Base-by-base conservation (phyloP, 2,113 vertebrate species). In the Cygnus buccinator region DNA sequence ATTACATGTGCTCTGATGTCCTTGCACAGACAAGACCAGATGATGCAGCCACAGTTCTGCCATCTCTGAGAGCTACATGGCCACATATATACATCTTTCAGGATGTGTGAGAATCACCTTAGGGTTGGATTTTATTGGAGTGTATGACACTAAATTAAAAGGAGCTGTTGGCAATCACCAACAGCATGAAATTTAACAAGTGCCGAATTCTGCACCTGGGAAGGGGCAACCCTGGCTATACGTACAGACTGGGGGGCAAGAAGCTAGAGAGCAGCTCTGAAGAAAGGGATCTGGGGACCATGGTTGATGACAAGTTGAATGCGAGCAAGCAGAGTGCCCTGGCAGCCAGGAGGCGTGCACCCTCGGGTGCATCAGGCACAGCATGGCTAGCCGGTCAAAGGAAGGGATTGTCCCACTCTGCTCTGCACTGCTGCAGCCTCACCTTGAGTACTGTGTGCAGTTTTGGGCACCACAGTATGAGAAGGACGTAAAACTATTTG, bases 61-160 rank as follows among this genome's bases (percentile, higher is more conserved):
- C 52, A 62, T 37, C 57, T 61, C 41, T 72, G n/a, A 44, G 43
- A 80, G 68, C 22, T 87, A 3, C 9, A 6, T 50, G 23, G 28
- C 23, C 76, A 71, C 0, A 0, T n/a, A 5, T 31, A 39, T 9
- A 28, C 3, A 2, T 52, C 16, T 81, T 59, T 28, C 20, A 12
- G 43, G 54, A 54, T 19, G 22, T 25, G 11, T 18, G 26, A 89
- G 11, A 63, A 41, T 68, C 19, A 35, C 28, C 31, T 48, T 43
- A 31, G 0, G 0, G 31, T 23, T 59, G 66, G 16, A 13, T 25
- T 82, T 91, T 48, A 14, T 48, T 55, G 65, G 20, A 73, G 39
- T 74, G 31, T 13, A 61, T 43, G 22, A 59, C 37, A 52, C 50
- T 26, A 52, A 52, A 52, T 52, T 52, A 52, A 25, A 25, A 52